Base-by-base conservation (phyloP, 1,140 invertebrate species). In the Aphaenogaster floridana region DNA sequence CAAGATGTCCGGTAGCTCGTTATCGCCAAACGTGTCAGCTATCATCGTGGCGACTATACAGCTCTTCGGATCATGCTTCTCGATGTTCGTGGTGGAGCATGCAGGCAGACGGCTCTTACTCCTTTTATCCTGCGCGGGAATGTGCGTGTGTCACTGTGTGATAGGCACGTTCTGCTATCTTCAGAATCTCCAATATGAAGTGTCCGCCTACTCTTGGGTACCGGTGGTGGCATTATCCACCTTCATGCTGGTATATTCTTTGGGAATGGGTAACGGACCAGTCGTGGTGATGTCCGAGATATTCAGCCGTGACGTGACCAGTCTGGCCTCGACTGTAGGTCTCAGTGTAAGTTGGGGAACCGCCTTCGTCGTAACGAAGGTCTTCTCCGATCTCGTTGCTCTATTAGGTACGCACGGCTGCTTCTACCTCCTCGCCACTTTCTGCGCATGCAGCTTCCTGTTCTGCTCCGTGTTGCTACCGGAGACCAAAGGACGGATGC, bases 201-300 rank as follows among this genome's bases (percentile, higher is more conserved):
- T 95, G 8, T 87, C 78, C 2, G 64, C 61, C 0, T 94, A 95
- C 36, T 88, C 93, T 5, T 96, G 96, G 96, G 85, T 97, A 2
- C 96, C 97, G 3, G 92, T 97, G 0, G 54, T 95, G 0, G 94
- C 96, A 4, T 71, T 96, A 0, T 95, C 96, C 3, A 42, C 96
- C 3, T 97, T 96, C 88, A 96, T 97, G 64, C 92, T 97, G 1
- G 93, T 95, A 0, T 96, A 95, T 68, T 93, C 94, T 17, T 50
- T 96, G 0, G 96, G 96, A 0, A 90, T 95, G 54, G 96, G 96
- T 4, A 94, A 94, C 3, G 92, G 96, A 66, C 97, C 97, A 0
- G 97, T 96, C 90, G 94, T 97, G 2, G 92, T 97, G 0, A 95
- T 96, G 63, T 96, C 96, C 0, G 97, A 97, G 93, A 95, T 97